Conservation (phyloP, 2,797 vertebrate species). For the Sus cebifrons region DNA sequence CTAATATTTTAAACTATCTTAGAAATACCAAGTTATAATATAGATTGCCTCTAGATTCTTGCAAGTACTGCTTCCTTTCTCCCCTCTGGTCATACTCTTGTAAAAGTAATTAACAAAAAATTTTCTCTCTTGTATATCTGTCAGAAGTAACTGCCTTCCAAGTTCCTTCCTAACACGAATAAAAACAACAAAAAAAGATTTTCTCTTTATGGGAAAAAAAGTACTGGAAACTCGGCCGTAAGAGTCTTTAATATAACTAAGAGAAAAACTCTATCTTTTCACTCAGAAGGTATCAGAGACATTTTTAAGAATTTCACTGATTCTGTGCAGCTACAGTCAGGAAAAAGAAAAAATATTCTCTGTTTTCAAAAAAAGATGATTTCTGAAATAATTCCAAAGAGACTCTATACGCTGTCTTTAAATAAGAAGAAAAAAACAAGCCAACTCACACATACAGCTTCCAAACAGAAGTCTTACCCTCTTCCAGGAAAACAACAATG, state of each 20-base stretch:
- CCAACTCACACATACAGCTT: conserved; percentile 79
- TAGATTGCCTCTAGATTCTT: conserved; percentile 56
- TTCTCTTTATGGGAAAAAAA: conserved; percentile 2
- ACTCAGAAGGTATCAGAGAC: conserved; percentile 64
- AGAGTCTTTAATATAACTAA: conserved; percentile 70
- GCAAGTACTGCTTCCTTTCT: conserved; percentile 43
- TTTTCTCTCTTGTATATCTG: conserved; percentile 26
- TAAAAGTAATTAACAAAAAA: conserved; percentile 76
- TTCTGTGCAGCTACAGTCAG: background rate
- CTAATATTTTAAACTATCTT: conserved; percentile 67
- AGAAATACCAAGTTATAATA: conserved; percentile 69
- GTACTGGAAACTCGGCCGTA: conserved; percentile 57
- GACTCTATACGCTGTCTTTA: conserved; percentile 74
- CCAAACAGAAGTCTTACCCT: conserved; percentile 88
- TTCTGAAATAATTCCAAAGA: conserved; percentile 81
- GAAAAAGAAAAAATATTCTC: conserved; percentile 61
- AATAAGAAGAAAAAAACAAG: conserved; percentile 77
- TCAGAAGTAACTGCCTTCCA: conserved; percentile 78
- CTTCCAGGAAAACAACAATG: conserved; percentile 90
- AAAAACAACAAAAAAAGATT: conserved; percentile 60
- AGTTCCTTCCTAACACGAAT: conserved; percentile 67
- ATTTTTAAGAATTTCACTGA: conserved; percentile 65
- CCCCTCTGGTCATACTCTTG: conserved; percentile 18
- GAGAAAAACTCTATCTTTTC: conserved; percentile 42
- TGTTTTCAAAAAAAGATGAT: conserved; percentile 4